Evolutionary conservation across 1,140 invertebrate species (phyloP).

Genomic region (Aricia agestis): DNA sequence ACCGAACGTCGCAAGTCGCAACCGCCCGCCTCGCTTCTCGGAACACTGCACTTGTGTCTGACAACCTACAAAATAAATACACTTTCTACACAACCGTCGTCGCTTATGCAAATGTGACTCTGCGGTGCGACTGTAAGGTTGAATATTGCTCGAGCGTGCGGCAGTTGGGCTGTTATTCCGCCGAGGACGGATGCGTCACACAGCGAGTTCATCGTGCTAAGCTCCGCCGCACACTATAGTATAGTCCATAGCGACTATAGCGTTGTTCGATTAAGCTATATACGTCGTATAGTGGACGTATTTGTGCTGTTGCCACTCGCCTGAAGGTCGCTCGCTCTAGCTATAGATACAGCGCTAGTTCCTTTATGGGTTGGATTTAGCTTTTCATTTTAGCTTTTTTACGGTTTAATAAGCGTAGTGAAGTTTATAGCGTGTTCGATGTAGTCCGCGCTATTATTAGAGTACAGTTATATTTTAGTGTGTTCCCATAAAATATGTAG

Average conservation of each 20-base stretch:
- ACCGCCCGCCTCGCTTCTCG: conserved; percentile 39
- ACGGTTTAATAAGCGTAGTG: not conserved
- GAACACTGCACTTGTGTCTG: conserved; percentile 55
- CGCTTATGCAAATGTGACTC: conserved; percentile 26
- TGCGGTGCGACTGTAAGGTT: conserved; percentile 13
- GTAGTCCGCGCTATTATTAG: no score
- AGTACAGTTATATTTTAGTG: no score
- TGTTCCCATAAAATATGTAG: no score
- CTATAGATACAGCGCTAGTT: not conserved
- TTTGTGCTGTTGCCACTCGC: conserved; percentile 31
- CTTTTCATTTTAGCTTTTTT: not conserved
- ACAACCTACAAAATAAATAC: conserved; percentile 55
- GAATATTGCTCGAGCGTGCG: not conserved
- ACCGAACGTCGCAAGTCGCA: conserved; percentile 4
- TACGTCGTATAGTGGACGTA: conserved; percentile 27
- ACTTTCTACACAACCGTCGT: conserved; percentile 26
- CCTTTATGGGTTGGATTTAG: not conserved
- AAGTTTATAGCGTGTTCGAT: no score
- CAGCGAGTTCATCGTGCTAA: conserved; percentile 61
- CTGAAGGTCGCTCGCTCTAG: conserved; percentile 53
- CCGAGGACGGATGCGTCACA: conserved; percentile 49
- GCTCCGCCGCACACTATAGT: conserved; percentile 33
- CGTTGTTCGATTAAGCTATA: conserved; percentile 33
- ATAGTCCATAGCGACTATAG: conserved; percentile 34
- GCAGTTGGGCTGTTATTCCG: conserved; percentile 31